A percentile compares a stretch with the other conserved stretches of the same genome.
phyloP scores from a whole-genome alignment of 2,888 invertebrate species.

The Pandemis cinnamomeana region DNA sequence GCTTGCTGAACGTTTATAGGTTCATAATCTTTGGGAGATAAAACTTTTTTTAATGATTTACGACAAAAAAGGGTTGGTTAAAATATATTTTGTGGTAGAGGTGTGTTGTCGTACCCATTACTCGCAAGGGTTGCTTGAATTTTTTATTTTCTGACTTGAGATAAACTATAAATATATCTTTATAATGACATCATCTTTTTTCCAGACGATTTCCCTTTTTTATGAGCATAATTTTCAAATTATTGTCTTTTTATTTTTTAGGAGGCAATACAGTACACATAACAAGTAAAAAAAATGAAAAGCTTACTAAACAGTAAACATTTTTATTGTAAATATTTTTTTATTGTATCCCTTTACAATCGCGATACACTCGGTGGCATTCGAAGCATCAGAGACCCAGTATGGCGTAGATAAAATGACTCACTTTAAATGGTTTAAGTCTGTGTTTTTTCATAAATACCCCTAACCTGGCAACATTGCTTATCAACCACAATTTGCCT shows the following conservation, averaged over 20 bases:
- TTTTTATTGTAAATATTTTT: constrained; percentile 83
- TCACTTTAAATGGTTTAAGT: constrained; percentile 31
- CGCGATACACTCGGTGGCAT: constrained; percentile 73
- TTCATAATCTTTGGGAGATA: constrained; percentile 41
- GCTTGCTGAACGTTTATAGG: constrained; percentile 47
- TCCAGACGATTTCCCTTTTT: no score
- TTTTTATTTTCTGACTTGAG: neutral
- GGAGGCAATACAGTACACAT: no score
- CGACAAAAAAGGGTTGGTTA: constrained; percentile 5
- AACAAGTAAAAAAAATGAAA: constrained; percentile 60
- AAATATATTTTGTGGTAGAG: neutral
- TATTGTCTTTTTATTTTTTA: no score
- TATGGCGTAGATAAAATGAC: constrained; percentile 49
- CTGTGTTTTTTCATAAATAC: constrained; percentile 24
- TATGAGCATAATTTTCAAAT: no score
- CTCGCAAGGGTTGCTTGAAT: neutral
- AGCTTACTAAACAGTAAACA: constrained; percentile 78
- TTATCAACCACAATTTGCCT: neutral
- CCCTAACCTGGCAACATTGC: constrained; percentile 20
- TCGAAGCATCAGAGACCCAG: constrained; percentile 67
- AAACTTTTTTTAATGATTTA: constrained; percentile 8
- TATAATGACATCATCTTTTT: no score
- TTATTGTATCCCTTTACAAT: constrained; percentile 80
- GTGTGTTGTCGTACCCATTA: neutral
- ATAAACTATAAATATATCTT: no score